Conservation (phyloP, 2,797 vertebrate species). For the Enteromius trimaculatus region DNA sequence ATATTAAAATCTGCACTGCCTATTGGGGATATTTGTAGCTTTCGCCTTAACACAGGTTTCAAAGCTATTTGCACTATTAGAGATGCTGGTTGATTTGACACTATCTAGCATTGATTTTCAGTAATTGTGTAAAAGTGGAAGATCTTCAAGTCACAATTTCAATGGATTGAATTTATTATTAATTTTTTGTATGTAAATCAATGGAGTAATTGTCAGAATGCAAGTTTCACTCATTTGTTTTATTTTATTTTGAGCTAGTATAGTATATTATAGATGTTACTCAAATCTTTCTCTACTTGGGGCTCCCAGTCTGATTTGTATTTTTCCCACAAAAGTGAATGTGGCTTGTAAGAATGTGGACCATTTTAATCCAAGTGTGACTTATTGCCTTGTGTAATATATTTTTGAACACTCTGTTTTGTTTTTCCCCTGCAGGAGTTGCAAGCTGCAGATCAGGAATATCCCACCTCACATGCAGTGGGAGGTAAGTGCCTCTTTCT, state of each 20-base stretch:
- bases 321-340: not conserved
- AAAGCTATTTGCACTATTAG: not conserved
- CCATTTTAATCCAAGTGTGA: not conserved
- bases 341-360: not conserved
- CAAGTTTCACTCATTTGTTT: not conserved
- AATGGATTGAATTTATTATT: not conserved
- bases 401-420: not conserved
- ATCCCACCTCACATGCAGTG: slow-evolving; percentile 97
- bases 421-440: slow-evolving; percentile 79
- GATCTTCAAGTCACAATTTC: not conserved
- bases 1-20: not conserved
- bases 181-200: not conserved
- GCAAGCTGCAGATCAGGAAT: slow-evolving; percentile 95
- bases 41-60: not conserved
- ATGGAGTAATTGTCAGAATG: not conserved
- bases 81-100: not conserved
- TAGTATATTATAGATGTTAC: not conserved
- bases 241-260: not conserved
- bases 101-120: not conserved
- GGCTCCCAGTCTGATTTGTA: not conserved
- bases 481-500: slow-evolving; percentile 83
- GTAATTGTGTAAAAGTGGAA: not conserved
- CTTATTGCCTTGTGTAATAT: slow-evolving; percentile 9
- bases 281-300: not conserved
- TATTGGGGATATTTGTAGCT: not conserved